Conservation (phyloP, 2,888 invertebrate genomes). For the Margaritifera margaritifera region DNA sequence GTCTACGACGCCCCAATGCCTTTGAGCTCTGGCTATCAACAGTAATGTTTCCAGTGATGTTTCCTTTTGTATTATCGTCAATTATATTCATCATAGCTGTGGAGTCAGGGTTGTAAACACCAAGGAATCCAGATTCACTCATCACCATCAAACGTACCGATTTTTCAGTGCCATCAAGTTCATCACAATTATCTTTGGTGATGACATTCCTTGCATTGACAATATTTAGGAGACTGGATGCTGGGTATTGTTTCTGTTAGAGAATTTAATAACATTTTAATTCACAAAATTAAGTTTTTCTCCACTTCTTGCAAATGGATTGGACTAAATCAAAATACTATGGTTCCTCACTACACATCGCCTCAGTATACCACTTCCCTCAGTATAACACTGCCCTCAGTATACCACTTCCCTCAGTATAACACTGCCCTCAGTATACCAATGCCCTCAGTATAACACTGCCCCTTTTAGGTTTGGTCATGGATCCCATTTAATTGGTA, state of each 20-base stretch:
- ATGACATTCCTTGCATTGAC: constrained; percentile 60
- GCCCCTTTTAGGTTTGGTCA: too few relatives aligned
- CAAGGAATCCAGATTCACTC: constrained; percentile 58
- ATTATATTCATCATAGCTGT: constrained; percentile 40
- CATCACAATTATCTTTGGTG: constrained; percentile 52
- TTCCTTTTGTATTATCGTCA: constrained; percentile 55
- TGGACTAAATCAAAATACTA: too few relatives aligned
- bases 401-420: too few relatives aligned
- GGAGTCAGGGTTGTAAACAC: constrained; percentile 62
- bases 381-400: too few relatives aligned
- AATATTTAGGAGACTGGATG: constrained; percentile 44
- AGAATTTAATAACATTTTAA: background rate
- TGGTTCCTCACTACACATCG: too few relatives aligned
- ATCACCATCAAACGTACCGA: constrained; percentile 49
- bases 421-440: too few relatives aligned
- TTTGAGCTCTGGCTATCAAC: constrained; percentile 39
- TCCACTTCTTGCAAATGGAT: too few relatives aligned
- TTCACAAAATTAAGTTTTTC: too few relatives aligned
- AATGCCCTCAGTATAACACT: too few relatives aligned
- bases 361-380: too few relatives aligned
- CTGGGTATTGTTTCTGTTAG: constrained; percentile 56
- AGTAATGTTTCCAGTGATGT: constrained; percentile 52
- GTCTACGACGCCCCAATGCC: constrained; percentile 46
- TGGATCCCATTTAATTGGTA: too few relatives aligned
- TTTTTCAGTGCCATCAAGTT: constrained; percentile 33